A percentile compares a stretch with the other conserved stretches of the same genome.
phyloP scores from a whole-genome alignment of 2,888 invertebrate species.

The Drosophila koepferae region DNA sequence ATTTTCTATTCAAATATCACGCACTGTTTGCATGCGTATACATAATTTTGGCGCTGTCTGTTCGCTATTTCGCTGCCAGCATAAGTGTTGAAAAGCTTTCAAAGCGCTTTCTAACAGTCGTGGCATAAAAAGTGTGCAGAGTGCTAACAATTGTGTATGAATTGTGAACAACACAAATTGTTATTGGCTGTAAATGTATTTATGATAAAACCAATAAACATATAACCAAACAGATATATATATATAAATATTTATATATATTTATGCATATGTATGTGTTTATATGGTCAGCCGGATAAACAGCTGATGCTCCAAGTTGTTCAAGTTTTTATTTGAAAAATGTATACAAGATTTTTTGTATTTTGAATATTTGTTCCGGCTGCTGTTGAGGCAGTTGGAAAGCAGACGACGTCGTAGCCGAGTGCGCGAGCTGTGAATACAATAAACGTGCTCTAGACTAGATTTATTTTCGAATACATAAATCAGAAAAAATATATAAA shows the following conservation, averaged over 20 bases:
- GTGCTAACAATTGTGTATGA: not conserved
- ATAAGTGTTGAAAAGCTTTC: slow-evolving; percentile 30
- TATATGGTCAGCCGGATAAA: slow-evolving; percentile 8
- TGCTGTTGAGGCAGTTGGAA: slow-evolving; percentile 50
- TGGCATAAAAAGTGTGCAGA: slow-evolving; percentile 14
- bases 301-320: slow-evolving; percentile 56
- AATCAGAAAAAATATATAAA: slow-evolving; percentile 7
- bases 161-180: not conserved
- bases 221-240: not conserved
- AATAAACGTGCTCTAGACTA: slow-evolving; percentile 33
- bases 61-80: slow-evolving; percentile 7
- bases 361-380: slow-evolving; percentile 43
- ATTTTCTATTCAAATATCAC: not conserved
- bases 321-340: slow-evolving; percentile 26
- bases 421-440: slow-evolving; percentile 42
- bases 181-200: not conserved
- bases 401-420: slow-evolving; percentile 54
- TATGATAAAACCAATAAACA: not conserved
- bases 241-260: not conserved
- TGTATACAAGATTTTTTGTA: slow-evolving; percentile 50
- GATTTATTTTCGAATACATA: slow-evolving; percentile 24
- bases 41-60: not conserved
- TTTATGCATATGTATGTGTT: not conserved
- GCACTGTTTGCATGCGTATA: not conserved
- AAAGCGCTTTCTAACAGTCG: slow-evolving; percentile 38